These are phyloP conservation scores for Drosophila truncata DNA, from an alignment of 1,140 invertebrate genomes.

Conservation along the genomic window DNA sequence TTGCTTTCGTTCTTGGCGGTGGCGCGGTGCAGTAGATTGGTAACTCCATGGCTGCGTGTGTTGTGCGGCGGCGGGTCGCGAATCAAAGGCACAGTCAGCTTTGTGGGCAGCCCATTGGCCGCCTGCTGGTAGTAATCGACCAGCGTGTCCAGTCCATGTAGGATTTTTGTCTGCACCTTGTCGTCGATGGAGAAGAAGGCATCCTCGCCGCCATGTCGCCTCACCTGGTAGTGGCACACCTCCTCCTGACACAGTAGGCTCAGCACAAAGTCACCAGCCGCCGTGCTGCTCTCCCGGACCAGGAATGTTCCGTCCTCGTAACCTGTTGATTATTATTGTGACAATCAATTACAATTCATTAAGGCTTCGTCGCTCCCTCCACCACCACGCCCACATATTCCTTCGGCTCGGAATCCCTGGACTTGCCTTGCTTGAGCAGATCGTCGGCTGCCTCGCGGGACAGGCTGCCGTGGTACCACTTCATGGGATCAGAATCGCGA, in stretches of 20 bases:
- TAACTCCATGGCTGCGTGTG: constrained; percentile 91
- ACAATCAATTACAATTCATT: constrained; percentile 38
- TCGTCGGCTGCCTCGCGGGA: constrained; percentile 92
- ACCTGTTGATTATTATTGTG: constrained; percentile 49
- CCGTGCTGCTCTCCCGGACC: constrained; percentile 95
- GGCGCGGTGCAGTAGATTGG: constrained; percentile 93
- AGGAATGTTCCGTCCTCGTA: constrained; percentile 92
- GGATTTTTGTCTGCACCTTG: constrained; percentile 89
- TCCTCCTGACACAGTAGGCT: constrained; percentile 91
- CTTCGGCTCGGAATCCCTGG: not conserved
- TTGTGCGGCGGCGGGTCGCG: constrained; percentile 91
- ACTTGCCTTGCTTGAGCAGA: constrained; percentile 77
- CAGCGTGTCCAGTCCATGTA: constrained; percentile 93
- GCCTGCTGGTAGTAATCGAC: constrained; percentile 93
- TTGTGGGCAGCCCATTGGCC: constrained; percentile 88
- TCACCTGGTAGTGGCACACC: constrained; percentile 94
- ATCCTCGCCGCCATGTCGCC: constrained; percentile 93
- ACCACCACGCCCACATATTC: constrained; percentile 43
- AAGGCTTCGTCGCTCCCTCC: constrained; percentile 1
- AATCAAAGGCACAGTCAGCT: constrained; percentile 85
- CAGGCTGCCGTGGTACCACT: constrained; percentile 95
- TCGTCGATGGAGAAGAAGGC: constrained; percentile 95
- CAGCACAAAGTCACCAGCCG: constrained; percentile 95
- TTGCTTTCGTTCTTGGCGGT: constrained; percentile 90
- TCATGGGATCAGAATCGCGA: constrained; percentile 88